A percentile compares a stretch with the other conserved stretches of the same genome.
These are phyloP conservation scores for Thelaira solivaga DNA, from an alignment of 2,888 invertebrate species.

Conservation along the genomic window DNA sequence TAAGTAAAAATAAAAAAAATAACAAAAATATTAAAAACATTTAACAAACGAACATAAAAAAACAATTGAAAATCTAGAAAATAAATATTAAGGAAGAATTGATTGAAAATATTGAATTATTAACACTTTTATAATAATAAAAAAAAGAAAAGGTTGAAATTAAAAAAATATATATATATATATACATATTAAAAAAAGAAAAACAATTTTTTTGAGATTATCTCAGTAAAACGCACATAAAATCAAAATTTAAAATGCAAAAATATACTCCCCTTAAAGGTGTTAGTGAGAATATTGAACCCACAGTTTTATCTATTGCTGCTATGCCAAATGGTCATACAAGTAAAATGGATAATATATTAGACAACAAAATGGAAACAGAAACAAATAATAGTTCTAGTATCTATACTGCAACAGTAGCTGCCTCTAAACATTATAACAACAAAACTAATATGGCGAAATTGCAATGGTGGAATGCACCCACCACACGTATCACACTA, in stretches of 20 bases:
- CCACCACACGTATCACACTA: slow-evolving; percentile 55
- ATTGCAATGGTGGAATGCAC: slow-evolving; percentile 71
- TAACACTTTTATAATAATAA: slow-evolving; percentile 28
- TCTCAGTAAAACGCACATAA: slow-evolving; percentile 32
- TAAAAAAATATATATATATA: neutral
- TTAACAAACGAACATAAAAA: slow-evolving; percentile 24
- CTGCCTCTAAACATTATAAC: slow-evolving; percentile 58
- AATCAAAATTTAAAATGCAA: slow-evolving; percentile 47
- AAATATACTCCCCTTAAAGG: slow-evolving; percentile 53
- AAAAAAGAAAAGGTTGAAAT: neutral
- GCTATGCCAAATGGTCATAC: slow-evolving; percentile 40
- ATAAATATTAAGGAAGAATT: slow-evolving; percentile 11
- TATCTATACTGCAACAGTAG: neutral
- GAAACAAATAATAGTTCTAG: neutral
- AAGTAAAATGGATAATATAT: neutral
- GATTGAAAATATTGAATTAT: neutral
- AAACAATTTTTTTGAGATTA: slow-evolving; percentile 24
- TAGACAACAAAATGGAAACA: slow-evolving; percentile 18
- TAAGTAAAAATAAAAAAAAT: slow-evolving; percentile 11
- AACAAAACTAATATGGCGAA: slow-evolving; percentile 70
- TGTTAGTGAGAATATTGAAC: slow-evolving; percentile 12
- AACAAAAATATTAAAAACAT: slow-evolving; percentile 31
- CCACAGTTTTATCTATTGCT: neutral
- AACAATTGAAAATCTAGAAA: slow-evolving; percentile 1
- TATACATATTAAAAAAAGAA: neutral